These are phyloP conservation scores for Nanger granti DNA, from an alignment of 2,113 vertebrate species.

Conservation along the genomic window DNA sequence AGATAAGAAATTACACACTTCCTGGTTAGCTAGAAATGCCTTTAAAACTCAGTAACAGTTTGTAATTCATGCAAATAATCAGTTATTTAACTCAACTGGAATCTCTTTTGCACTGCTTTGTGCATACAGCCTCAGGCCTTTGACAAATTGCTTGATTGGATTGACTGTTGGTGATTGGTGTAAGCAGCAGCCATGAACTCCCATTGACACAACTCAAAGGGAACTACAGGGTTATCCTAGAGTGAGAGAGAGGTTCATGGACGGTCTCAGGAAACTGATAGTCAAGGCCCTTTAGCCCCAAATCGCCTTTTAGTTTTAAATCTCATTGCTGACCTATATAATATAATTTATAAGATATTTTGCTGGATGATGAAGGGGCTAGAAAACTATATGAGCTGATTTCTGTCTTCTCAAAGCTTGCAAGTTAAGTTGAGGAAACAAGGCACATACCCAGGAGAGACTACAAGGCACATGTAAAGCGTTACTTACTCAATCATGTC, in stretches of 20 bases:
- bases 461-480: neutral
- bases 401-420: neutral
- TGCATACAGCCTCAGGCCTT: neutral
- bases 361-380: neutral
- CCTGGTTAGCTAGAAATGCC: slow-evolving; percentile 13
- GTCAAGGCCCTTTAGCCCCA: neutral
- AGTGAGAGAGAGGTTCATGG: neutral
- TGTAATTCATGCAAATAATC: neutral
- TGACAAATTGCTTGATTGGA: neutral
- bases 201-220: neutral
- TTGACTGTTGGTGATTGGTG: neutral
- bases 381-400: neutral
- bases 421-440: neutral
- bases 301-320: neutral
- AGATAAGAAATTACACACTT: neutral
- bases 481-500: neutral
- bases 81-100: neutral
- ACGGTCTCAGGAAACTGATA: neutral
- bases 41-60: neutral
- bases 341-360: neutral
- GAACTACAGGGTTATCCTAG: neutral
- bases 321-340: neutral
- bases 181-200: neutral
- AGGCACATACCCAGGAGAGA: neutral
- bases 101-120: neutral